Base-by-base conservation (phyloP, 2,113 vertebrate species). In the Lampris megalopsis region DNA sequence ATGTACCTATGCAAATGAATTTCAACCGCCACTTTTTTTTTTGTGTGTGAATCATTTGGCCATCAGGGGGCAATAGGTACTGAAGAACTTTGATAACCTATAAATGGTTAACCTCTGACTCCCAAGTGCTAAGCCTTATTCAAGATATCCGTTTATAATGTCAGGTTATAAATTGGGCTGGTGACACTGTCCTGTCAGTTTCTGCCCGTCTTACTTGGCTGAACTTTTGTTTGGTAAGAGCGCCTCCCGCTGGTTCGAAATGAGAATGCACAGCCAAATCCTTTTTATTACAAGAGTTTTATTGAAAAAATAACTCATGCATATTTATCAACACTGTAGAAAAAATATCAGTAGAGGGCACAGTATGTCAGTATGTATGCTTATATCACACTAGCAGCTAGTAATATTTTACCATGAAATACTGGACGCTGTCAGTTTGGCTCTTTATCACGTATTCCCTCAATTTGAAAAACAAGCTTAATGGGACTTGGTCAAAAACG, bases 231-330 rank as follows among this genome's bases (percentile, higher is more conserved):
- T 13, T 9, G 49, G 50, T 3, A 36, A 24, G 79, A 64, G 41
- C 40, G 48, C 89, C 90, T 76, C 61, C 92, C 91, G 54, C 0
- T 82, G 90, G 5, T 52, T 47, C 42, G 0, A 57, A 0, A 75
- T 1, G 2, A 53, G 71, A 83, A 57, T 24, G 24, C 40, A 11
- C 76, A 61, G 35, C 0, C n/a, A 37, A 43, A 48, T 47, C 24
- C 56, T 1, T 41, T 53, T 48, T 41, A 62, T 67, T 1, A 41
- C 5, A 66, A 6, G 57, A 3, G 9, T 69, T 40, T 69, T 58
- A 50, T 48, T 63, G 60, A 68, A 10, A 58, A 71, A 61, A 43
- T 13, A 56, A 48, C n/a, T 35, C 24, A 53, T 50, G 36, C 49
- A 38, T 7, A 10, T 53, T 53, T 6, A 74, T 63, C 8, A 58